Base-by-base conservation (phyloP, 2,888 invertebrate genomes). In the Pseudeuparius sepicola region DNA sequence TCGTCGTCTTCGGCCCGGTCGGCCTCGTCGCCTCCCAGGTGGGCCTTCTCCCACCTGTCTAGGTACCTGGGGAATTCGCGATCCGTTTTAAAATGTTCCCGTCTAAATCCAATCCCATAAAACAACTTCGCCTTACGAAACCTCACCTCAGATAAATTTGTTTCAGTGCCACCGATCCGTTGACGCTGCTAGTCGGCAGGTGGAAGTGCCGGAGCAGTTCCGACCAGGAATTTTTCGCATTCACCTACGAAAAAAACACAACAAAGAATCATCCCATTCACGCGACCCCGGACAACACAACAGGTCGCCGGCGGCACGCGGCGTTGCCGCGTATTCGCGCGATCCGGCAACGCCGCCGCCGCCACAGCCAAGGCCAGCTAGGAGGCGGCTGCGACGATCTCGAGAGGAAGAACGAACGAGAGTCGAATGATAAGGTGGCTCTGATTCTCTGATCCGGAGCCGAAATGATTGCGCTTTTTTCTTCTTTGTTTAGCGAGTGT, bases 31-130 rank as follows among this genome's bases (percentile, higher is more conserved):
- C 92, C 92, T 14, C 89, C 75, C 51, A 83, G 92, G 33, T 78
- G 84, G 7, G 89, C 78, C 55, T 87, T 78, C 63, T 96, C 94
- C 68, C 89, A 96, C 55, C 88, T 79, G 56, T 79, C 82, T 60
- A 88, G 66, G 62, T 75, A 73, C 53, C 74, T 74, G 60, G 15
- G 60, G 59, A 32, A 37, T n/a, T n/a, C n/a, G n/a, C n/a, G n/a
- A n/a, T n/a, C n/a, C n/a, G n/a, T n/a, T n/a, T n/a, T n/a, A n/a
- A n/a, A n/a, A n/a, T n/a, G n/a, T n/a, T n/a, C n/a, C n/a, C n/a
- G n/a, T n/a, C n/a, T n/a, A n/a, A n/a, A n/a, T n/a, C n/a, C n/a
- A n/a, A n/a, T n/a, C n/a, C n/a, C n/a, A n/a, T n/a, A n/a, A n/a
- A n/a, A n/a, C n/a, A n/a, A n/a, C n/a, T n/a, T n/a, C n/a, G n/a